Percentiles rank a stretch among this genome's conserved stretches.
phyloP scores from a whole-genome alignment of 1,140 invertebrate genomes.

The Heliconius congener region DNA sequence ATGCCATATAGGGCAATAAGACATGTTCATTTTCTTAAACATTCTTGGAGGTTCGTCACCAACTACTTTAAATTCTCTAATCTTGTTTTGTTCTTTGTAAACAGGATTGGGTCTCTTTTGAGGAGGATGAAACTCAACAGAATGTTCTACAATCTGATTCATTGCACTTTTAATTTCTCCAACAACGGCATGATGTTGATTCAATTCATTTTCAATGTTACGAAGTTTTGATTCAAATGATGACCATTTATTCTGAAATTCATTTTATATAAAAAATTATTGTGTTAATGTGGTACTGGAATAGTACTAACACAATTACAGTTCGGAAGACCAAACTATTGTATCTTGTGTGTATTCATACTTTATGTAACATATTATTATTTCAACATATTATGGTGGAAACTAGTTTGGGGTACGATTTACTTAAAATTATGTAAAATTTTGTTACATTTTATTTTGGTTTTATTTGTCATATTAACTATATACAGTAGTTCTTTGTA shows the following conservation, averaged over 20 bases:
- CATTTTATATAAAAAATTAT: neutral
- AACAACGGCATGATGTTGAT: conserved; percentile 83
- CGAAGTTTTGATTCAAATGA: conserved; percentile 85
- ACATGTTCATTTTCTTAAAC: conserved; percentile 57
- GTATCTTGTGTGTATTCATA: no score
- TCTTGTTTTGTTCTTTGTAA: conserved; percentile 44
- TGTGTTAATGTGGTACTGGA: neutral
- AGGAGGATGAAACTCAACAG: conserved; percentile 52
- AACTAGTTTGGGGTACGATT: neutral
- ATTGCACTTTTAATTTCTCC: conserved; percentile 81
- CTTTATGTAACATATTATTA: no score
- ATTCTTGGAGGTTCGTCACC: conserved; percentile 66
- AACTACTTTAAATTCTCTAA: conserved; percentile 63
- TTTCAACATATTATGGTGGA: neutral
- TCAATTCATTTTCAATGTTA: conserved; percentile 84
- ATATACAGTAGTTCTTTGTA: neutral
- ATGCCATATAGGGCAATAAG: conserved; percentile 65
- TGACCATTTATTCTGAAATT: conserved; percentile 85
- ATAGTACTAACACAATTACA: no score
- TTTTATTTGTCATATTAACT: neutral
- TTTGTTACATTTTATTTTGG: neutral
- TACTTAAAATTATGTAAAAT: neutral
- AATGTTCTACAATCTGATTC: conserved; percentile 67
- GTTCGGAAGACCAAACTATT: no score
- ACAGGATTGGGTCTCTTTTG: conserved; percentile 50